phyloP scores from a whole-genome alignment of 2,797 vertebrate species.

The Lutjanus campechanus region DNA sequence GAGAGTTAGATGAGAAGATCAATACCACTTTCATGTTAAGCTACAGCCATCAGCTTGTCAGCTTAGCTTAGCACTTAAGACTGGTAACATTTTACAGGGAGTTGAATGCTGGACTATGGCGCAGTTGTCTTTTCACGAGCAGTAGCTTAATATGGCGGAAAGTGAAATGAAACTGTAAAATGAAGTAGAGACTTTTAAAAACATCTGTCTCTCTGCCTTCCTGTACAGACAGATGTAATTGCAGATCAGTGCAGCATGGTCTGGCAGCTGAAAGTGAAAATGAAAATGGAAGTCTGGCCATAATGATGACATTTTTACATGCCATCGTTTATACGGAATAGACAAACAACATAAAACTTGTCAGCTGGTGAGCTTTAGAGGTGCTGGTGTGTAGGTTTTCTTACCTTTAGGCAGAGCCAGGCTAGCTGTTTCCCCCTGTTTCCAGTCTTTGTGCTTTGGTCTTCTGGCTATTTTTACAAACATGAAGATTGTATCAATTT shows the following conservation, averaged over 20 bases:
- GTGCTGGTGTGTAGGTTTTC: too few species aligned
- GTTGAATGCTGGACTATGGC: too few species aligned
- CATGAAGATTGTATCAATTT: background rate
- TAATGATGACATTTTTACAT: background rate
- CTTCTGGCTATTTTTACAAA: background rate
- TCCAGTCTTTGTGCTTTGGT: slow-evolving; percentile 15
- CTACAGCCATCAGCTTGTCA: background rate
- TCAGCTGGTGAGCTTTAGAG: background rate
- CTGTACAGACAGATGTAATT: too few species aligned
- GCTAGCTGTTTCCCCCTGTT: background rate
- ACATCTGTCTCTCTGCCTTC: too few species aligned
- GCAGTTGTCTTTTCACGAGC: too few species aligned
- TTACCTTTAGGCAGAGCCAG: too few species aligned
- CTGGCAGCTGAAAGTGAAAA: too few species aligned
- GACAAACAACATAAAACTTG: background rate
- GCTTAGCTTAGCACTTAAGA: slow-evolving; percentile 4
- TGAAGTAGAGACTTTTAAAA: too few species aligned
- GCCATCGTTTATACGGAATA: background rate
- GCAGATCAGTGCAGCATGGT: too few species aligned
- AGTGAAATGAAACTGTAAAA: too few species aligned
- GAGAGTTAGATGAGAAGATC: slow-evolving; percentile 7
- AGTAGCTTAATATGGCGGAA: too few species aligned
- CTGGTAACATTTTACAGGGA: background rate
- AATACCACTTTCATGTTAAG: background rate
- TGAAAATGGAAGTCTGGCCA: too few species aligned